phyloP scores from a whole-genome alignment of 1,140 invertebrate genomes.

The Apis dorsata region DNA sequence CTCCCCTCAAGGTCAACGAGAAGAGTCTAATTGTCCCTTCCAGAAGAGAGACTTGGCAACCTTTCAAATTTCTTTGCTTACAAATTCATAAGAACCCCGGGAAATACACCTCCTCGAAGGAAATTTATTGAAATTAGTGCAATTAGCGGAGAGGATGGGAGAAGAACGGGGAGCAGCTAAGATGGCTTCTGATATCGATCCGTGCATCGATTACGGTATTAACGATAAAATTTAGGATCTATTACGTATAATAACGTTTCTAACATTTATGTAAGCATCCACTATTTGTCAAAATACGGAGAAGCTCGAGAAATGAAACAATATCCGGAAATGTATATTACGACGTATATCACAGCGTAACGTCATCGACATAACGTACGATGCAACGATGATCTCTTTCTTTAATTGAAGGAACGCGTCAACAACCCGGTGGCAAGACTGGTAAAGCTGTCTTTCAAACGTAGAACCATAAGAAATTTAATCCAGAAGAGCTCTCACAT shows the following conservation, averaged over 20 bases:
- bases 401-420: conserved; percentile 16
- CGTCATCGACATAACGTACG: neutral
- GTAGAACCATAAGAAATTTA: conserved; percentile 33
- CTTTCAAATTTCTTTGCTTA: conserved; percentile 56
- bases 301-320: too few relatives aligned
- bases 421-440: neutral
- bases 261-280: too few relatives aligned
- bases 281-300: too few relatives aligned
- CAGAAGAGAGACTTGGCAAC: conserved; percentile 43
- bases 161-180: neutral
- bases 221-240: too few relatives aligned
- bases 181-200: conserved; percentile 29
- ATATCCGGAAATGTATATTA: neutral
- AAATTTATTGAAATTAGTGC: conserved; percentile 50
- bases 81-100: conserved; percentile 55
- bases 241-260: too few relatives aligned
- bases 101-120: conserved; percentile 35
- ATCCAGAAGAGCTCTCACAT: conserved; percentile 46
- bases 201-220: neutral
- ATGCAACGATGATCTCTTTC: conserved; percentile 2
- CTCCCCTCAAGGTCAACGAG: conserved; percentile 54
- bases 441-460: conserved; percentile 27
- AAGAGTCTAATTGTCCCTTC: conserved; percentile 63
- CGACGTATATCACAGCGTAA: neutral
- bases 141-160: conserved; percentile 38